Percentiles rank a stretch among this genome's conserved stretches.
These are phyloP conservation scores for Dinothrombium tinctorium DNA, from an alignment of 1,140 invertebrate species.

Conservation along the genomic window DNA sequence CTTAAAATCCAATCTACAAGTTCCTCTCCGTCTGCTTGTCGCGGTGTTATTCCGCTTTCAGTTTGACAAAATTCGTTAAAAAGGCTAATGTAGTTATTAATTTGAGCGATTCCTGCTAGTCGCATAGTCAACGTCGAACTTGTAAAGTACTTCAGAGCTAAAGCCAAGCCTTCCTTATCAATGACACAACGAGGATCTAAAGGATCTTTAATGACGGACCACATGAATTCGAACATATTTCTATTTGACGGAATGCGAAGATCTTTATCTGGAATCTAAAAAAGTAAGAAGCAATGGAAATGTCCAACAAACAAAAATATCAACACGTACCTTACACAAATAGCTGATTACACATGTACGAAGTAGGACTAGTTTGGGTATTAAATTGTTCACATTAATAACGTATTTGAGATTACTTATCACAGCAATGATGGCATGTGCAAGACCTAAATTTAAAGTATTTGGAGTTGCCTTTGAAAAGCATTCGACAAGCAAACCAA, in stretches of 20 bases:
- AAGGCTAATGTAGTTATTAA: slow-evolving; percentile 70
- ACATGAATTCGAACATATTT: slow-evolving; percentile 83
- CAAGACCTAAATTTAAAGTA: too few relatives aligned
- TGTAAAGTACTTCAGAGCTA: slow-evolving; percentile 84
- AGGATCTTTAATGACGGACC: slow-evolving; percentile 84
- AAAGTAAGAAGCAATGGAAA: neutral
- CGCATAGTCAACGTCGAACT: slow-evolving; percentile 77
- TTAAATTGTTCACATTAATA: too few relatives aligned
- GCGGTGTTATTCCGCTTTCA: neutral
- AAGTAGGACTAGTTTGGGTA: too few relatives aligned
- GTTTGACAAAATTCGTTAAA: slow-evolving; percentile 52
- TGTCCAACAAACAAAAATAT: neutral
- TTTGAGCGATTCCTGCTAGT: slow-evolving; percentile 69
- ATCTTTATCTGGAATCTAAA: slow-evolving; percentile 54
- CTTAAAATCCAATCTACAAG: slow-evolving; percentile 65
- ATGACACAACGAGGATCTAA: slow-evolving; percentile 40
- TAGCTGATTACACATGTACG: slow-evolving; percentile 32
- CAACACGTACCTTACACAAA: slow-evolving; percentile 43
- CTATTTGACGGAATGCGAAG: slow-evolving; percentile 55
- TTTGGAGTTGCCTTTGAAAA: too few relatives aligned
- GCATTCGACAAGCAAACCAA: too few relatives aligned
- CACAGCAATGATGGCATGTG: too few relatives aligned
- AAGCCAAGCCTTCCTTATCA: slow-evolving; percentile 54
- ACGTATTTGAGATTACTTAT: too few relatives aligned
- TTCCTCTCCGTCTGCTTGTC: slow-evolving; percentile 32